Base-by-base conservation (phyloP, 2,113 vertebrate species). In the Nibea albiflora region DNA sequence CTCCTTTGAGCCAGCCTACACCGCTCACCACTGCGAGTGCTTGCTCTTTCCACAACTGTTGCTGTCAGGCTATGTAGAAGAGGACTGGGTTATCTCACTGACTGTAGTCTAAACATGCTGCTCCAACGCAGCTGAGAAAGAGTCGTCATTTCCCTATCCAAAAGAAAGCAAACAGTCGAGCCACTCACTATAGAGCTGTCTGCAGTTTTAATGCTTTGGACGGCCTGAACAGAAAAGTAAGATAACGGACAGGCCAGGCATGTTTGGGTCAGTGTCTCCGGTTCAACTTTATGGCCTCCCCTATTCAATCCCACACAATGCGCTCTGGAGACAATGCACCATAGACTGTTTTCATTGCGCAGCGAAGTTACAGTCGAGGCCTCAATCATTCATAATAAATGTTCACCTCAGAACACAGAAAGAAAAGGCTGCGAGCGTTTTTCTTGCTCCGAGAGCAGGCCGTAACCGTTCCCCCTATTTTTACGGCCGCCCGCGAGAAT, bases 251-350 rank as follows among this genome's bases (percentile, higher is more conserved):
- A 58, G 56, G 67, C 86, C 72, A 28, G 70, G 62, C 74, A 49
- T 70, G 61, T 83, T 80, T 67, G 76, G 82, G 89, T 88, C 86
- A 53, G 61, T 83, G 90, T 93, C 88, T 93, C 86, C 57, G 15
- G 78, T 90, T 89, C 80, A 78, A 87, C 70, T 92, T 93, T 89
- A 91, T 74, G 66, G 75, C 70, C 70, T 57, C 80, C 65, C 65
- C 81, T 84, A 89, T 92, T 92, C 85, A 91, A 74, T 93, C 93
- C 90, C 91, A 89, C 90, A 93, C 90, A 93, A 85, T 85, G 70
- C 44, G 74, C 80, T 82, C 75, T 69, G 56, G 74, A 86, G 80
- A 84, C 88, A 85, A 91, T 87, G 86, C 90, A 88, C 91, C 91
- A 85, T 88, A 71, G 81, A 87, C 78, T 86, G 84, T 86, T 92